phyloP scores from a whole-genome alignment of 53 echinoderm and acorn worm genomes.

The Astropecten irregularis region DNA sequence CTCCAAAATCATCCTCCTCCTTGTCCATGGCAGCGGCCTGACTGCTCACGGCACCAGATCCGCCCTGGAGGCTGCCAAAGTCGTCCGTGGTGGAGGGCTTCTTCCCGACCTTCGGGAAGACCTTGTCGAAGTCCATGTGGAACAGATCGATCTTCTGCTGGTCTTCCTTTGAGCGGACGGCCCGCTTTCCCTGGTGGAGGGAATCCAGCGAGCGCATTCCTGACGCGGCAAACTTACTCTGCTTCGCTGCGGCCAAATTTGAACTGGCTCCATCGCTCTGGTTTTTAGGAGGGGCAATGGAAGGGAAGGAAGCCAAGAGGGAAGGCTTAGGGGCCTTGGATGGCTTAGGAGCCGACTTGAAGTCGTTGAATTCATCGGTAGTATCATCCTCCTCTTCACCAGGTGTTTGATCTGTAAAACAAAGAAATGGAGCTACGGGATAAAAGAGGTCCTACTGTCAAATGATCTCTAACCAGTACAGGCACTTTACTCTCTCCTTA shows the following conservation, averaged over 20 bases:
- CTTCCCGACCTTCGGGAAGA: slow-evolving; percentile 40
- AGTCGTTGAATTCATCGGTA: slow-evolving; percentile 68
- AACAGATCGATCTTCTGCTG: slow-evolving; percentile 48
- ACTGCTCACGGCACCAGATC: background rate
- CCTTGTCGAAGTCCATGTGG: slow-evolving; percentile 54
- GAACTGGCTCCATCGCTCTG: background rate
- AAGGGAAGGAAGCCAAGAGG: slow-evolving; percentile 24
- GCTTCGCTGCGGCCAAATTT: background rate
- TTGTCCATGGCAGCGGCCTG: background rate
- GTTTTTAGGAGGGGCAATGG: slow-evolving; percentile 35
- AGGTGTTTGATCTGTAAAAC: slow-evolving; percentile 68
- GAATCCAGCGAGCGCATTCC: slow-evolving; percentile 13
- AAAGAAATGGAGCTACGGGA: background rate
- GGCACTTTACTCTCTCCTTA: no score
- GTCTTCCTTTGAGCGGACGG: background rate
- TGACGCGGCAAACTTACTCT: slow-evolving; percentile 46
- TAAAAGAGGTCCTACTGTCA: no score
- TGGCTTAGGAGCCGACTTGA: slow-evolving; percentile 63
- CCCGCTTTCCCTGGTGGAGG: background rate
- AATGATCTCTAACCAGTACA: no score
- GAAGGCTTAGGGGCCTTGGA: background rate
- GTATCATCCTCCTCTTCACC: slow-evolving; percentile 64
- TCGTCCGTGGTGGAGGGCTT: slow-evolving; percentile 37
- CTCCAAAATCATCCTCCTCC: slow-evolving; percentile 75
- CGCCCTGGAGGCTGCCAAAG: slow-evolving; percentile 47